Evolutionary conservation across 2,113 vertebrate species (phyloP).

Genomic region (Tor tambroides): DNA sequence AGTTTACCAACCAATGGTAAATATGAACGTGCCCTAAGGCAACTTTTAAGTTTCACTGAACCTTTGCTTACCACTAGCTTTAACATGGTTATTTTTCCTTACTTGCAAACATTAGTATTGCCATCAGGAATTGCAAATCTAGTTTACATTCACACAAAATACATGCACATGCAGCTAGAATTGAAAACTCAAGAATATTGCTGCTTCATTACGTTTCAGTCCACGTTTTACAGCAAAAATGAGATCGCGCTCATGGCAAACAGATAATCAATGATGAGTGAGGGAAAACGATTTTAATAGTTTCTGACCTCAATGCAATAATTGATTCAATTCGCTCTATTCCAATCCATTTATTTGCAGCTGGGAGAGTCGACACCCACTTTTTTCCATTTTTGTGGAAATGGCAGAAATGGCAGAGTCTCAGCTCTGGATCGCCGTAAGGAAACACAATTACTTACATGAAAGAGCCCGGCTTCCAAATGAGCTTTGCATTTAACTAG

Average conservation of each 20-base stretch:
- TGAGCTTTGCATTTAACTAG: conserved; percentile 71
- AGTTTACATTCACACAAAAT: neutral
- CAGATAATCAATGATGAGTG: conserved; percentile 67
- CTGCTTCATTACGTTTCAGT: conserved; percentile 58
- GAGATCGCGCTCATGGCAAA: conserved; percentile 59
- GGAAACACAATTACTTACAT: conserved; percentile 72
- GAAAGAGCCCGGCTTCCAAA: conserved; percentile 69
- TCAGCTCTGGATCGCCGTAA: conserved; percentile 60
- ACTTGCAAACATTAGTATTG: neutral
- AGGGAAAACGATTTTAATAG: conserved; percentile 66
- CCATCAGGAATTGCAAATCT: conserved; percentile 21
- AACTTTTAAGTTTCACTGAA: neutral
- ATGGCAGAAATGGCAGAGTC: conserved; percentile 14
- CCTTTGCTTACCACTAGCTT: neutral
- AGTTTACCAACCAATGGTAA: neutral
- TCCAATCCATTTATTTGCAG: conserved; percentile 68
- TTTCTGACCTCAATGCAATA: conserved; percentile 71
- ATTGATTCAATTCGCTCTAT: conserved; percentile 71
- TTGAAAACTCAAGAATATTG: conserved; percentile 4
- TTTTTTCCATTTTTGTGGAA: conserved; percentile 61
- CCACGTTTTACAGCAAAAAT: conserved; percentile 52
- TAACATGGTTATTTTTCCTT: neutral
- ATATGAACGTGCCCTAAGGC: neutral
- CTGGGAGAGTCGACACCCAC: conserved; percentile 62
- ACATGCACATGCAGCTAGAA: neutral